phyloP scores from a whole-genome alignment of 2,113 vertebrate genomes.

The Hydrolagus affinis region DNA sequence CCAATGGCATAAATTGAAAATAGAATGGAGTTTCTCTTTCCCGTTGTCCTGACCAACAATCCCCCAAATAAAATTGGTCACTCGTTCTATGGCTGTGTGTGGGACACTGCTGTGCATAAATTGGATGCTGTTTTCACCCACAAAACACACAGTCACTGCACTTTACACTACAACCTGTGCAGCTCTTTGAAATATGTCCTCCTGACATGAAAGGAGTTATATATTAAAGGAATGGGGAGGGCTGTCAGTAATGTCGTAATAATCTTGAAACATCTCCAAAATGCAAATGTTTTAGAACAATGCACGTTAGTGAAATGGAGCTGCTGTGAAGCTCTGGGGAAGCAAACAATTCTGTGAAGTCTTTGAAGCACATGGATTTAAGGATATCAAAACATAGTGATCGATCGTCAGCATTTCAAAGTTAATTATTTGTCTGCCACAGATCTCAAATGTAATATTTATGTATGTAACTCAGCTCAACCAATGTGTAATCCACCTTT shows the following conservation, averaged over 20 bases:
- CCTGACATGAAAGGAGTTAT: background rate
- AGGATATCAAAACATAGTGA: background rate
- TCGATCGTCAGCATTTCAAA: background rate
- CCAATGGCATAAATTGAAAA: no score
- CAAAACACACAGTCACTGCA: no score
- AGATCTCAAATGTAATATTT: background rate
- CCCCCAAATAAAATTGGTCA: no score
- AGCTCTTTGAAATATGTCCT: no score
- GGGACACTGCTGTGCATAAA: no score
- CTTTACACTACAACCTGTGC: no score
- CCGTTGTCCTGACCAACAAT: no score
- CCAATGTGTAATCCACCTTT: background rate
- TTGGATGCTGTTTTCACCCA: no score
- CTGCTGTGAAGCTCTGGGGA: background rate
- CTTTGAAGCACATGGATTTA: background rate
- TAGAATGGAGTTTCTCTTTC: no score
- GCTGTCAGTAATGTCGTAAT: background rate
- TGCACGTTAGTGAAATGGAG: background rate
- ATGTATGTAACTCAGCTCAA: background rate
- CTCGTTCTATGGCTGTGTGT: no score
- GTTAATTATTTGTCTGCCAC: background rate
- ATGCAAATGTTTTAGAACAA: background rate
- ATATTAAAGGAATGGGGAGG: background rate
- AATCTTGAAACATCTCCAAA: background rate
- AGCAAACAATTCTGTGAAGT: background rate